These are phyloP conservation scores for Brachionus angularis DNA, from an alignment of 1,140 invertebrate species.

Conservation along the genomic window DNA sequence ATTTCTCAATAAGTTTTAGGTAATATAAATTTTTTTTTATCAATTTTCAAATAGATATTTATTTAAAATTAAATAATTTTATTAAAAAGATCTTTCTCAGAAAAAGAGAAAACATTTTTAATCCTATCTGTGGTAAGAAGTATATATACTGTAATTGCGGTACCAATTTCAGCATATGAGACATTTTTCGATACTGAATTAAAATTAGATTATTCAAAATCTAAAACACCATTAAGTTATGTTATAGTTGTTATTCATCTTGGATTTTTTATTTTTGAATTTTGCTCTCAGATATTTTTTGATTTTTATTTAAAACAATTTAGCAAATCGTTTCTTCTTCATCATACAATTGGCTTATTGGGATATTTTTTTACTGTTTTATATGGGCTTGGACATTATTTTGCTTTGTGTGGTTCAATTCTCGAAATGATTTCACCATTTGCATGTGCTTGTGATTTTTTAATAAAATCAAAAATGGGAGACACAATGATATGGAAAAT, in stretches of 20 bases:
- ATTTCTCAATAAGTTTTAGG: too few relatives aligned
- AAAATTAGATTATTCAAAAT: conserved; percentile 49
- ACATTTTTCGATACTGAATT: conserved; percentile 49
- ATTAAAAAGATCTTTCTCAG: too few relatives aligned
- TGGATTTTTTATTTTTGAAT: conserved; percentile 53
- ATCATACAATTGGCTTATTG: conserved; percentile 51
- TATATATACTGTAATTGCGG: conserved; percentile 49
- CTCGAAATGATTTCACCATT: conserved; percentile 53
- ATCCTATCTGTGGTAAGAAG: conserved; percentile 50
- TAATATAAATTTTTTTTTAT: too few relatives aligned
- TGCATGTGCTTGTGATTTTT: conserved; percentile 50
- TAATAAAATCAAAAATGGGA: conserved; percentile 50
- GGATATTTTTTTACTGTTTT: conserved; percentile 48
- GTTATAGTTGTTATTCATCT: conserved; percentile 48
- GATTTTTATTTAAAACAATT: conserved; percentile 49
- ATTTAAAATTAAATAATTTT: conserved; percentile 45
- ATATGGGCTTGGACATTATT: conserved; percentile 47
- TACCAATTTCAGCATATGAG: conserved; percentile 47
- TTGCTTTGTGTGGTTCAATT: conserved; percentile 49
- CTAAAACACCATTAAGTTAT: conserved; percentile 47
- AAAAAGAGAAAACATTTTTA: conserved; percentile 53
- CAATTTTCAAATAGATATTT: too few relatives aligned
- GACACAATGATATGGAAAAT: conserved; percentile 49
- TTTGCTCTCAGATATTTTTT: conserved; percentile 47
- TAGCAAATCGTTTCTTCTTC: conserved; percentile 49